Base-by-base conservation (phyloP, 2,797 vertebrate genomes). In the Pangasius djambal region DNA sequence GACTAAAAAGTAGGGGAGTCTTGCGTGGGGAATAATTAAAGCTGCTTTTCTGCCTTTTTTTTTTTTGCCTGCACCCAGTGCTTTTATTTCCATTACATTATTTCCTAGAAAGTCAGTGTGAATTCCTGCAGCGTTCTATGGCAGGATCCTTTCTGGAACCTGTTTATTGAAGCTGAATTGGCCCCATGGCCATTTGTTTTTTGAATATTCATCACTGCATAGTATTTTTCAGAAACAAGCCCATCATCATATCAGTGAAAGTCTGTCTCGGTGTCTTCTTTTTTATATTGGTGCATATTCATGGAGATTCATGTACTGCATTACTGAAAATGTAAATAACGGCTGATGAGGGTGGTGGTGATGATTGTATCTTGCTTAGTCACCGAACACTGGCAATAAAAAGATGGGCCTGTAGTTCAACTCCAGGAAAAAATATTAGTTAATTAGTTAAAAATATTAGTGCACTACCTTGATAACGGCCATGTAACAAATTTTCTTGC, bases 41-140 rank as follows among this genome's bases (percentile, higher is more conserved):
- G 65, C 82, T 74, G 63, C 86, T 63, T 85, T 85, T 85, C 65
- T 77, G 57, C 15, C 16, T 20, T 20, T 34, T 37, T 25, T 63
- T 59, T 83, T 15, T 55, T 55, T 34, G 57, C 89, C 70, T 50
- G 81, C 69, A 78, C 63, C 61, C n/a, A 78, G 55, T 57, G 61
- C 25, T 74, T 74, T 83, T 55, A 52, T 72, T 79, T 67, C 31
- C 44, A 37, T 37, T 37, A 50, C 28, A 15, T 31, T 70, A 25
- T 87, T 50, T 72, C 34, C 4, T 44, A 40, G 67, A 40, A 44
- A 28, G 25, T n/a, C 9, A 37, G 22, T 57, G 31, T 25, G 44
- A 87, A 55, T 63, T 57, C 77, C 8, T n/a, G 28, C 20, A 63
- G 37, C n/a, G 6, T 20, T 37, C 25, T 48, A 3, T 44, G 6